phyloP scores from a whole-genome alignment of 2,888 invertebrate species.

The Cerastis leucographa region DNA sequence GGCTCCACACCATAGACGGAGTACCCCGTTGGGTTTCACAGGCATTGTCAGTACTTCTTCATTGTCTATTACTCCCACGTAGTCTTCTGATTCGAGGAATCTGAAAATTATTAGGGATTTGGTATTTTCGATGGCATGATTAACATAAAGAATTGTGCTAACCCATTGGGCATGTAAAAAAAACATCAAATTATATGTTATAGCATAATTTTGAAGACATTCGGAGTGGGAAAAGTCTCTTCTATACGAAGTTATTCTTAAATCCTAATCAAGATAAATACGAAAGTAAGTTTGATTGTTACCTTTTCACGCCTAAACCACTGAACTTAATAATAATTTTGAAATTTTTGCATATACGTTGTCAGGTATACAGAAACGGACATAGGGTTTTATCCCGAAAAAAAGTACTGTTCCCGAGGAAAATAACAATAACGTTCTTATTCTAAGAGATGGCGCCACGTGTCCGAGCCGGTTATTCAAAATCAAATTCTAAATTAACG shows the following conservation, averaged over 20 bases:
- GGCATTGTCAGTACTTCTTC: constrained; percentile 81
- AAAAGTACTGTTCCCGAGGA: too few relatives aligned
- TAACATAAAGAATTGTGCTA: neutral
- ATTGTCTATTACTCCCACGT: constrained; percentile 80
- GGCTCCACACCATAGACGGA: constrained; percentile 92
- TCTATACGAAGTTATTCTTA: neutral
- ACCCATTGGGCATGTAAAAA: neutral
- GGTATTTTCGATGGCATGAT: neutral
- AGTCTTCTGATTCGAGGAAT: constrained; percentile 85
- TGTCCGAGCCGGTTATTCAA: too few relatives aligned
- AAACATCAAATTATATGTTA: neutral
- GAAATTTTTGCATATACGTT: too few relatives aligned
- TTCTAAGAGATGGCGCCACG: too few relatives aligned
- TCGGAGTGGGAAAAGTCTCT: neutral
- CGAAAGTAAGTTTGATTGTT: too few relatives aligned
- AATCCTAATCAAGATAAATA: too few relatives aligned
- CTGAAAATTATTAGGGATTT: constrained; percentile 64
- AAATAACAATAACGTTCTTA: too few relatives aligned
- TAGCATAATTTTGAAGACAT: neutral
- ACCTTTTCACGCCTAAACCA: too few relatives aligned
- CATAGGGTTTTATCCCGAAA: too few relatives aligned
- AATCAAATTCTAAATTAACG: too few relatives aligned
- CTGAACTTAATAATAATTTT: too few relatives aligned
- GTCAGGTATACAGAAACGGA: too few relatives aligned
- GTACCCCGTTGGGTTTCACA: constrained; percentile 76